Evolutionary conservation across 2,797 vertebrate species (phyloP).

Genomic region (Knipowitschia caucasica): DNA sequence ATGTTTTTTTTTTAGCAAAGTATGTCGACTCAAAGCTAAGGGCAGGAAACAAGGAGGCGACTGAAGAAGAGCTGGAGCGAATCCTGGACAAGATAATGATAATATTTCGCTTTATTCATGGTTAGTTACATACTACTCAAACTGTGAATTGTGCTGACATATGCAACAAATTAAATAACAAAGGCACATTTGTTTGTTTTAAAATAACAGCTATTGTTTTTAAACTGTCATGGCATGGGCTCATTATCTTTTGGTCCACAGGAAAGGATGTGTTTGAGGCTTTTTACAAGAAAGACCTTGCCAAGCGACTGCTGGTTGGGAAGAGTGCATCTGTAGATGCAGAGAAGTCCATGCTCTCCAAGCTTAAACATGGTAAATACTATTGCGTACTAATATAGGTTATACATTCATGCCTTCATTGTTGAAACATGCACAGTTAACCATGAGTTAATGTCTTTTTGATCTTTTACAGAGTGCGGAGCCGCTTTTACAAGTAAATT

Average conservation of each 20-base stretch:
- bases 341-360: conserved; percentile 99
- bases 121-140: conserved; percentile 71
- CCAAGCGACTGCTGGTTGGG: conserved; percentile 94
- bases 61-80: conserved; percentile 97
- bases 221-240: neutral
- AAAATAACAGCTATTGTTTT: conserved; percentile 7
- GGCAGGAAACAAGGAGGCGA: conserved; percentile 98
- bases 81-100: conserved; percentile 99
- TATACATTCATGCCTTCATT: no score
- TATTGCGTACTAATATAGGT: neutral
- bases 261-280: conserved; percentile 99
- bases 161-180: neutral
- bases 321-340: conserved; percentile 99
- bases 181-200: neutral
- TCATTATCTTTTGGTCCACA: conserved; percentile 42
- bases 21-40: conserved; percentile 98
- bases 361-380: conserved; percentile 92
- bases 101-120: conserved; percentile 98
- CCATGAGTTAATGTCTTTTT: conserved; percentile 15
- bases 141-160: neutral
- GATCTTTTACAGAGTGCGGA: conserved; percentile 85
- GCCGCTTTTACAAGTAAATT: conserved; percentile 99
- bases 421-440: no score
- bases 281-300: conserved; percentile 99
- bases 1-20: conserved; percentile 80